These are phyloP conservation scores for Pao palembangensis DNA, from an alignment of 2,113 vertebrate species.

Conservation along the genomic window DNA sequence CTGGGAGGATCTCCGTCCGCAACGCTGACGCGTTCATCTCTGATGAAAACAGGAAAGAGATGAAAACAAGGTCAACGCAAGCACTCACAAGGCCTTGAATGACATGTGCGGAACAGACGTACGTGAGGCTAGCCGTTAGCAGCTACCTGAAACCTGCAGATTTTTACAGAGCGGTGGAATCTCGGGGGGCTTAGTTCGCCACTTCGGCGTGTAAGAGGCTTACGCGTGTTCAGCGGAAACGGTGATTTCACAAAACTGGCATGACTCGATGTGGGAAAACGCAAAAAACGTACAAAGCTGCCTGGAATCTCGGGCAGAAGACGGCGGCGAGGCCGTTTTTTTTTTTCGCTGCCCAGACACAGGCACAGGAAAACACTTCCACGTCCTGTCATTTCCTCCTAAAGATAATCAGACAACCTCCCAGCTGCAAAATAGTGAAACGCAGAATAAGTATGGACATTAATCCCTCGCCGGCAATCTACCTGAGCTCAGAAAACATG, in stretches of 20 bases:
- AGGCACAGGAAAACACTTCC: constrained; percentile 34
- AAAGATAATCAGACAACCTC: constrained; percentile 28
- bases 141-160: too few species aligned
- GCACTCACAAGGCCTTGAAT: constrained; percentile 31
- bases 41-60: constrained; percentile 51
- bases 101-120: constrained; percentile 35
- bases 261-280: constrained; percentile 46
- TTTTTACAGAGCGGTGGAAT: too few species aligned
- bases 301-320: constrained; percentile 39
- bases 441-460: constrained; percentile 47
- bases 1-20: constrained; percentile 53
- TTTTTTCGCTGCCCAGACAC: constrained; percentile 27
- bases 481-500: constrained; percentile 22
- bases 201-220: too few species aligned
- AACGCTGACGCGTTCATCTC: constrained; percentile 52
- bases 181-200: too few species aligned
- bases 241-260: constrained; percentile 21
- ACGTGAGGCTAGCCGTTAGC: background rate
- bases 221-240: background rate
- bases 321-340: constrained; percentile 52
- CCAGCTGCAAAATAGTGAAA: constrained; percentile 33
- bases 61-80: constrained; percentile 61
- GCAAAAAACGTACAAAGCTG: constrained; percentile 38
- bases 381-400: constrained; percentile 51
- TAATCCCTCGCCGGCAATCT: constrained; percentile 26